Evolutionary conservation across 2,113 vertebrate species (phyloP), one percentile per base, ranked within the genome.

Genomic region (Saccopteryx leptura): DNA sequence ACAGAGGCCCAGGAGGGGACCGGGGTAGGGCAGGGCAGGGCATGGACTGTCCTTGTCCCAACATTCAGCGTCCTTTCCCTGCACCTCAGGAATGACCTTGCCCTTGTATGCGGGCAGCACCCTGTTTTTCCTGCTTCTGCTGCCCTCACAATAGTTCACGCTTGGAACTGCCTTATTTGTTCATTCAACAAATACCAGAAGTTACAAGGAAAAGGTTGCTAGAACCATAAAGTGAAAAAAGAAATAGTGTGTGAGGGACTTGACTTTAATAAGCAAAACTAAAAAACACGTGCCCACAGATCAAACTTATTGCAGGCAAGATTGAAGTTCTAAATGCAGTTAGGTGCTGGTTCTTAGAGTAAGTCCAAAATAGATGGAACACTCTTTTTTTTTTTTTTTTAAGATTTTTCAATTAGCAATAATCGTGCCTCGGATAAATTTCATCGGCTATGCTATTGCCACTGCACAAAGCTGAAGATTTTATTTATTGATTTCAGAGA

Each of bases 151-250:
- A 24, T 5, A 50, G 61, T 14, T 85, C 75, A 50, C 12, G 0
- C 2, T 24, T n/a, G 4, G 63, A 58, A 50, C 18, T 4, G 14
- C 90, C 65, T 92, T 93, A 71, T 89, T 91, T 94, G 93, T 79
- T 89, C 78, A 68, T 93, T 90, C 86, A 87, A 66, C 83, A 92
- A 93, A 93, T 39, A 60, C 58, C 82, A 86, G 50, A 81, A 74
- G 68, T n/a, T 61, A 63, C 86, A 87, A 83, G 46, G 86, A n/a
- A 61, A 82, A 69, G 74, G 68, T 88, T 76, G 61, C 48, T 71
- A 88, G 28, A 83, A 72, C 61, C 24, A 54, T 0, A 56, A n/a
- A 39, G 46, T 15, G 65, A 4, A 75, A 60, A 28, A 24, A 11
- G 46, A 61, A 54, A 9, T 48, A 39, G 39, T 10, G 61, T 21